Percentiles rank a stretch among this genome's conserved stretches.
These are phyloP conservation scores for Sarotherodon lohbergeri DNA, from an alignment of 2,113 vertebrate genomes.

Conservation along the genomic window DNA sequence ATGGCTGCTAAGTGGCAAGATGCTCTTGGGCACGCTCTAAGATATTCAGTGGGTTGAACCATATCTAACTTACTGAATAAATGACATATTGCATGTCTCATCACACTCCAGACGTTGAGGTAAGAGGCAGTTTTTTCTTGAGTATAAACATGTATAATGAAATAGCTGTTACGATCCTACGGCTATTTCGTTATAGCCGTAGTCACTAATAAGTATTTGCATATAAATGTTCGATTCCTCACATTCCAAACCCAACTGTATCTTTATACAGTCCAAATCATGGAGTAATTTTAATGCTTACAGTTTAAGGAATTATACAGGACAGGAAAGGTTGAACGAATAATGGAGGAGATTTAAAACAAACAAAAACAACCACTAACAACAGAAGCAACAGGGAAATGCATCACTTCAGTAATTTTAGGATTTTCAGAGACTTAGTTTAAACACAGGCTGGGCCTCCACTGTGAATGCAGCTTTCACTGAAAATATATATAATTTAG, in stretches of 20 bases:
- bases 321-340: not conserved
- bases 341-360: accelerated
- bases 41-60: not conserved
- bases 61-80: not conserved
- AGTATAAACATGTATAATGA: not conserved
- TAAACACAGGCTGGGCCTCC: not conserved
- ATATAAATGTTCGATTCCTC: accelerated
- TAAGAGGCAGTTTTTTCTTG: not conserved
- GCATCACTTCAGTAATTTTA: not conserved
- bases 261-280: not conserved
- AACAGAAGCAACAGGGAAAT: not conserved
- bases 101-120: not conserved
- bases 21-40: not conserved
- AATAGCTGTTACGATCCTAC: not conserved
- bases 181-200: no score
- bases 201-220: not conserved
- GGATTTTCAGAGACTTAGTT: not conserved
- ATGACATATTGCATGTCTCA: not conserved
- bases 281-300: not conserved
- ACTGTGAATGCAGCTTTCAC: not conserved
- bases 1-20: not conserved
- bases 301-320: not conserved
- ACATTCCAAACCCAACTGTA: not conserved
- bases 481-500: not conserved
- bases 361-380: not conserved